phyloP scores from a whole-genome alignment of 2,113 vertebrate genomes.

The Tachuris rubrigastra region DNA sequence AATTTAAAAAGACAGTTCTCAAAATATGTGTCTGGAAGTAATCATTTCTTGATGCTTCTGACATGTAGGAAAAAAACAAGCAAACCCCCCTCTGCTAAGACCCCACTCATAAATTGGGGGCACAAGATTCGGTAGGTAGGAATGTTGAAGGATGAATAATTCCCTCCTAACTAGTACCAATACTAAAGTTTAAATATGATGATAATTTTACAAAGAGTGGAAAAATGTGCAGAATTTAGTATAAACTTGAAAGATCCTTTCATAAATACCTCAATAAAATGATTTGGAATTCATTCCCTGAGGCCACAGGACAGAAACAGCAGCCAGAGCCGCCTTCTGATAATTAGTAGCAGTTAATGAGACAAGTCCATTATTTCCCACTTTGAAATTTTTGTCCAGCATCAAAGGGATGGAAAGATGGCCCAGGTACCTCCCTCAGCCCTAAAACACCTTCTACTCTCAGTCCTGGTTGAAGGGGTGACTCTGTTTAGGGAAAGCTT shows the following conservation, averaged over 20 bases:
- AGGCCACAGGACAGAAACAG: not conserved
- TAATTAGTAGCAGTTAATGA: not conserved
- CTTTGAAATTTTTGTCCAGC: not conserved
- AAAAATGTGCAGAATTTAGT: not conserved
- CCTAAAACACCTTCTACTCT: not conserved
- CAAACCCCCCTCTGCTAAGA: not conserved
- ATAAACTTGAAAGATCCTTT: not conserved
- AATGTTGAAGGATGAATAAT: not conserved
- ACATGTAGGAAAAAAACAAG: not conserved
- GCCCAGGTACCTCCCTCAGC: not conserved
- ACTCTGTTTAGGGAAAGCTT: not conserved
- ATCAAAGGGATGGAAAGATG: not conserved
- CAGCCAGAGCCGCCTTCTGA: not conserved
- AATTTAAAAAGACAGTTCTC: not conserved
- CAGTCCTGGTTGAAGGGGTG: not conserved
- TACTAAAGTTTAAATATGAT: not conserved
- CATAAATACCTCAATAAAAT: not conserved
- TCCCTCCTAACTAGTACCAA: not conserved
- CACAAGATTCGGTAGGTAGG: not conserved
- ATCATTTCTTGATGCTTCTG: not conserved
- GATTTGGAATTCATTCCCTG: not conserved
- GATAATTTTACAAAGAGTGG: not conserved
- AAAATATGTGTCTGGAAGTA: not conserved
- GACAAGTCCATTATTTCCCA: not conserved
- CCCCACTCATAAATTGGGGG: not conserved